These are phyloP conservation scores for Philypnodon macrostomus DNA, from an alignment of 2,797 vertebrate genomes.

Conservation along the genomic window DNA sequence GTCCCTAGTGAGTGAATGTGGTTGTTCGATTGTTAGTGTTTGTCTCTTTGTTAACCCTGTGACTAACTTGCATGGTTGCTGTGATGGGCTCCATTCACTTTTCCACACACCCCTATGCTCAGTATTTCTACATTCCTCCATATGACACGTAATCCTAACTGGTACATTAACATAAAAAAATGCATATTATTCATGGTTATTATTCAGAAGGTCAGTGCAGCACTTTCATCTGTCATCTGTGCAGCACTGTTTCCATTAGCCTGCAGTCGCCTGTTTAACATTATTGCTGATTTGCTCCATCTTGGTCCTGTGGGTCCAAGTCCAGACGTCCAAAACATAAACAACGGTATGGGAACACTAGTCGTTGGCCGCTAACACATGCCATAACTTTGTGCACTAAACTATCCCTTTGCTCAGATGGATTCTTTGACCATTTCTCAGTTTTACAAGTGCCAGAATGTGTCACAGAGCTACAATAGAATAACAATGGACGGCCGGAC, in stretches of 20 bases:
- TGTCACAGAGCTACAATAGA: constrained; percentile 64
- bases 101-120: too few relatives aligned
- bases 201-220: background rate
- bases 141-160: too few relatives aligned
- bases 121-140: too few relatives aligned
- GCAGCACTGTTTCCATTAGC: constrained; percentile 58
- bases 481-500: constrained; percentile 57
- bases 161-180: background rate
- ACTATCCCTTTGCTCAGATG: constrained; percentile 59
- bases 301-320: constrained; percentile 50
- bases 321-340: constrained; percentile 65
- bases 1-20: too few relatives aligned
- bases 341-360: constrained; percentile 55
- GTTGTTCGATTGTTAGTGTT: too few relatives aligned
- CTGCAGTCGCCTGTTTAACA: constrained; percentile 58
- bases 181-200: background rate
- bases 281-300: constrained; percentile 70
- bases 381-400: constrained; percentile 67
- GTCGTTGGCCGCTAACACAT: constrained; percentile 69
- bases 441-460: constrained; percentile 63
- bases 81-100: too few relatives aligned
- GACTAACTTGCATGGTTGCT: too few relatives aligned
- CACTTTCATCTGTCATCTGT: background rate
- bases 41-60: too few relatives aligned
- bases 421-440: constrained; percentile 57